A percentile compares a stretch with the other conserved stretches of the same genome.
These are phyloP conservation scores for Atrina japonica DNA, from an alignment of 2,888 invertebrate genomes.

Conservation along the genomic window DNA sequence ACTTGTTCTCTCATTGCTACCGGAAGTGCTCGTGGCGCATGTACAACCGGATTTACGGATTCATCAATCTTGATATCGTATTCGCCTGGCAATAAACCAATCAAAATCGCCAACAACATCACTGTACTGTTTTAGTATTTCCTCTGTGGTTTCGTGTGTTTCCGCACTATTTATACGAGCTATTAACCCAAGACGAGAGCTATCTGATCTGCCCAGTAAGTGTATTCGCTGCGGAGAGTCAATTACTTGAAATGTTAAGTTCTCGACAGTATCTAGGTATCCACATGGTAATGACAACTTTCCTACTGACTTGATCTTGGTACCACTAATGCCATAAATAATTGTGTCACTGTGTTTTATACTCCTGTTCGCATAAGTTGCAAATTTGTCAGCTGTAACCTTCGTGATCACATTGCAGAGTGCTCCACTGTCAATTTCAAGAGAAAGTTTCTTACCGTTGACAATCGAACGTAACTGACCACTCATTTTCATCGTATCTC, in stretches of 20 bases:
- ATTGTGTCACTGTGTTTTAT: conserved; percentile 18
- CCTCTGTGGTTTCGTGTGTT: conserved; percentile 2
- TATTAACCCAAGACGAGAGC: conserved; percentile 36
- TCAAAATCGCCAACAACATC: conserved; percentile 39
- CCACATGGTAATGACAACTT: conserved; percentile 35
- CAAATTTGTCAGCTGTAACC: conserved; percentile 25
- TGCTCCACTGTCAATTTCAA: conserved; percentile 39
- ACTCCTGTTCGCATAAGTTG: conserved; percentile 1
- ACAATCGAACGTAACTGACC: conserved; percentile 7
- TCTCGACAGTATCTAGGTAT: conserved; percentile 13
- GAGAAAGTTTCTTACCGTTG: not conserved
- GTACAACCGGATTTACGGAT: conserved; percentile 7
- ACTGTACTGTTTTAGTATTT: conserved; percentile 11
- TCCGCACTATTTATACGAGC: conserved; percentile 20
- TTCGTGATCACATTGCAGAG: conserved; percentile 37
- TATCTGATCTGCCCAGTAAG: conserved; percentile 35
- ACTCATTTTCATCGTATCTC: not conserved
- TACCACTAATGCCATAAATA: conserved; percentile 24
- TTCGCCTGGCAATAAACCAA: conserved; percentile 32
- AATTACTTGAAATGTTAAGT: conserved; percentile 33
- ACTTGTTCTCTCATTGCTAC: conserved; percentile 14
- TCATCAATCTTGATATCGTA: conserved; percentile 20
- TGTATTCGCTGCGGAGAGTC: conserved; percentile 32
- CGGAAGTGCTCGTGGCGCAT: conserved; percentile 1
- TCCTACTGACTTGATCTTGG: conserved; percentile 16